A percentile compares a stretch with the other conserved stretches of the same genome.
Evolutionary conservation across 2,888 invertebrate species (phyloP).

Genomic region (Petrophora chlorosata): DNA sequence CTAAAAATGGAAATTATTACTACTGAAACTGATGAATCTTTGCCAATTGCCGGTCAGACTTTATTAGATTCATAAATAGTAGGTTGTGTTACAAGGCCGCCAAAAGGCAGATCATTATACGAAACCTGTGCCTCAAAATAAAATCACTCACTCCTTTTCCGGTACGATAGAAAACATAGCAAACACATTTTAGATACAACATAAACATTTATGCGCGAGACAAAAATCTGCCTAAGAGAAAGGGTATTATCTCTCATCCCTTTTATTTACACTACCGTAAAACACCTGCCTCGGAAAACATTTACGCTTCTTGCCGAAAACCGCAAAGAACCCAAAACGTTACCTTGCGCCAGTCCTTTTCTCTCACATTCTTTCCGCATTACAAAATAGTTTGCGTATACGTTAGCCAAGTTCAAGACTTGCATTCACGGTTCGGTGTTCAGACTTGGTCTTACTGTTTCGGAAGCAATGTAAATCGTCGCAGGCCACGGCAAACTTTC

Average conservation of each 20-base stretch:
- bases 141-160: too few relatives aligned
- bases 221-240: slow-evolving; percentile 30
- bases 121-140: too few relatives aligned
- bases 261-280: slow-evolving; percentile 31
- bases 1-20: too few relatives aligned
- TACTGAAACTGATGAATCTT: too few relatives aligned
- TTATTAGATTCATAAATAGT: too few relatives aligned
- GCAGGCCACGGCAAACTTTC: slow-evolving; percentile 62
- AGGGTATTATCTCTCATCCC: slow-evolving; percentile 32
- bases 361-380: slow-evolving; percentile 50
- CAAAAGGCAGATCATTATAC: not conserved
- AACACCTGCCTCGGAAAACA: slow-evolving; percentile 37
- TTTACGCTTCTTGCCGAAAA: slow-evolving; percentile 36
- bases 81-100: too few relatives aligned
- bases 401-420: slow-evolving; percentile 45
- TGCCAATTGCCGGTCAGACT: too few relatives aligned
- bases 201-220: slow-evolving; percentile 28
- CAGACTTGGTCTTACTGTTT: slow-evolving; percentile 67
- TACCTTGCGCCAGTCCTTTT: slow-evolving; percentile 37
- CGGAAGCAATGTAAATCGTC: slow-evolving; percentile 81
- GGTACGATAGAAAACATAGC: slow-evolving; percentile 3
- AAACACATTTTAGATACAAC: slow-evolving; percentile 14
- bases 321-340: slow-evolving; percentile 32
- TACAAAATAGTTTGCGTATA: slow-evolving; percentile 52
- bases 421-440: slow-evolving; percentile 55